A percentile compares a stretch with the other conserved stretches of the same genome.
These are phyloP conservation scores for Cheilosia vernalis DNA, from an alignment of 2,888 invertebrate species.

Conservation along the genomic window DNA sequence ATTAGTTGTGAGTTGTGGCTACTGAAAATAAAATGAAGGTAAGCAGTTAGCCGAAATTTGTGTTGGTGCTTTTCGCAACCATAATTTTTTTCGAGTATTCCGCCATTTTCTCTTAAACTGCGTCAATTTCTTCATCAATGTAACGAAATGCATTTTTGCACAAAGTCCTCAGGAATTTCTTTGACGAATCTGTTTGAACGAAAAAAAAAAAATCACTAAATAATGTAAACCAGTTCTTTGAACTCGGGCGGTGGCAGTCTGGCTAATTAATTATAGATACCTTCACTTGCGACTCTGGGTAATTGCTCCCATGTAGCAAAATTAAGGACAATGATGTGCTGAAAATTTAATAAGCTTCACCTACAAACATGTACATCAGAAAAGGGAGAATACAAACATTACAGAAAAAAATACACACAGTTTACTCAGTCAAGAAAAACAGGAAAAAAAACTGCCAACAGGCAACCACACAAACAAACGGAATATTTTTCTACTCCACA, in stretches of 20 bases:
- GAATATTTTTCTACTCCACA: not conserved
- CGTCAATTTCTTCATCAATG: no score
- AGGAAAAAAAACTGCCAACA: slow-evolving; percentile 5
- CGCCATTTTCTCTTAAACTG: no score
- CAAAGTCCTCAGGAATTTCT: no score
- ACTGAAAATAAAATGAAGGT: no score
- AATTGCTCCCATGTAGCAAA: slow-evolving; percentile 41
- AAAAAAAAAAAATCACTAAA: slow-evolving; percentile 32
- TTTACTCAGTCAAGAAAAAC: slow-evolving; percentile 28
- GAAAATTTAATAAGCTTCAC: slow-evolving; percentile 74
- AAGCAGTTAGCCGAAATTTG: no score
- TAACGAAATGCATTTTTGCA: no score
- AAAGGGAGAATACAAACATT: slow-evolving; percentile 23
- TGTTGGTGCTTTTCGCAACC: no score
- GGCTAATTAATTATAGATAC: slow-evolving; percentile 64
- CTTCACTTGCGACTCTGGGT: slow-evolving; percentile 32
- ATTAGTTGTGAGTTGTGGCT: no score
- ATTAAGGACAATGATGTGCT: slow-evolving; percentile 57
- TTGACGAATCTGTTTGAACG: no score
- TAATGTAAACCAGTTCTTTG: slow-evolving; percentile 70
- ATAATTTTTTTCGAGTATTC: no score
- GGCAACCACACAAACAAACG: slow-evolving; percentile 35
- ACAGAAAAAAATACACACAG: slow-evolving; percentile 19
- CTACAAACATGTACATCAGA: slow-evolving; percentile 50
- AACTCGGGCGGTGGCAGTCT: slow-evolving; percentile 48